Base-by-base conservation (phyloP, 2,888 invertebrate genomes). In the Oxyteleia sp. region DNA sequence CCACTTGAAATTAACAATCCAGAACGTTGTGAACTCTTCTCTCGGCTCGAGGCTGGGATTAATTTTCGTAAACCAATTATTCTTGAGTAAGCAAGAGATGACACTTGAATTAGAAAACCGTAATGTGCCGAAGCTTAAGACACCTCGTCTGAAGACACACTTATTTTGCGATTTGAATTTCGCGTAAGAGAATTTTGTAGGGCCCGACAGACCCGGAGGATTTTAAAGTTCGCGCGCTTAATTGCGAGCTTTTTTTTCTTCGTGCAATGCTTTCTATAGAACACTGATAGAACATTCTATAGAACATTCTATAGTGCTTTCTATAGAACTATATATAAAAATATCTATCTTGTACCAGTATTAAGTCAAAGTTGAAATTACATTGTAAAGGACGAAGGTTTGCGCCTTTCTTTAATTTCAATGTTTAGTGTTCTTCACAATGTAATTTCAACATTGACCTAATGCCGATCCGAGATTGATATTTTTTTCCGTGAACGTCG, bases 51-150 rank as follows among this genome's bases (percentile, higher is more conserved):
- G 76, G 87, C 90, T 90, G 89, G 90, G 90, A 92, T 92, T 92
- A 90, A 92, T 92, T 91, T 90, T 86, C 88, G 87, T 82, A 86
- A 92, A 88, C 85, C 88, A 92, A 92, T 92, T 92, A 90, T 88
- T 86, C 86, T 51, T 57, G 83, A 84, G 88, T 86, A 89, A 89
- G 85, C 82, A 45, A 87, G 80, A 76, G 76, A 76, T 85, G 89
- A 85, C 71, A 85, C 64, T 72, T 63, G 82, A 87, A 86, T 86
- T 86, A 85, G 86, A 89, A 87, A 88, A 87, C 75, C 64, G 71
- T 53, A 68, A 35, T 23, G 43, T 55, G 53, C 72, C 47, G 57
- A 38, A 76, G 80, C 76, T 79, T 74, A 82, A 85, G 84, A 79
- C 82, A 66, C 26, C 45, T 51, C 64, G 78, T 68, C 81, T 74